Base-by-base conservation (phyloP, 2,113 vertebrate genomes). In the Budorcas taxicolor region DNA sequence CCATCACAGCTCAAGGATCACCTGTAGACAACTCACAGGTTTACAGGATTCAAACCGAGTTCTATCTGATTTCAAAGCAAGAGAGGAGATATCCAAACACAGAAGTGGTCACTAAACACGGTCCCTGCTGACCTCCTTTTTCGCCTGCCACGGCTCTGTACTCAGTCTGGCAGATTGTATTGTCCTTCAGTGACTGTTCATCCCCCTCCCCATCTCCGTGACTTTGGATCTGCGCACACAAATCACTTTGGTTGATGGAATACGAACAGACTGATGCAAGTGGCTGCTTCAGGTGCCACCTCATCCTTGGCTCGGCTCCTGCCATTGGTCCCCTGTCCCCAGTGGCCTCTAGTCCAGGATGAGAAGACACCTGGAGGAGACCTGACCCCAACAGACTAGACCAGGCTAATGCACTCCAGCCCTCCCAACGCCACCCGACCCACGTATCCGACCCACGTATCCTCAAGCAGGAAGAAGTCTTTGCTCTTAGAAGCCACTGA, bases 181-280 rank as follows among this genome's bases (percentile, higher is more conserved):
- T 40, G 7, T 7, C 64, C 31, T 19, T 89, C 16, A 27, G n/a
- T 31, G 53, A 45, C 15, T 31, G 45, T 27, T 78, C 23, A 0
- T 33, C n/a, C 74, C 33, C 6, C 2, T 7, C 43, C 78, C 43
- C 4, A n/a, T 45, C 9, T 78, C 25, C 13, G 0, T 17, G 15
- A 5, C 3, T 36, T 17, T 29, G n/a, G 21, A 14, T 45, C 7
- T 47, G 23, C 5, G 4, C 52, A 5, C 52, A 1, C 0, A 0
- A 8, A n/a, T 14, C 6, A 11, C 25, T 47, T 12, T 60, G 15
- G 31, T 7, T 13, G 27, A 40, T 10, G 11, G 36, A 21, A 58
- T 12, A 16, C 4, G 0, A 45, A 12, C n/a, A 71, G 23, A 14
- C 40, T 3, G 12, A 36, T 58, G 60, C 47, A 62, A 36, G 13